Evolutionary conservation across 2,888 invertebrate genomes (phyloP).

Genomic region (Liposcelis brunnea): DNA sequence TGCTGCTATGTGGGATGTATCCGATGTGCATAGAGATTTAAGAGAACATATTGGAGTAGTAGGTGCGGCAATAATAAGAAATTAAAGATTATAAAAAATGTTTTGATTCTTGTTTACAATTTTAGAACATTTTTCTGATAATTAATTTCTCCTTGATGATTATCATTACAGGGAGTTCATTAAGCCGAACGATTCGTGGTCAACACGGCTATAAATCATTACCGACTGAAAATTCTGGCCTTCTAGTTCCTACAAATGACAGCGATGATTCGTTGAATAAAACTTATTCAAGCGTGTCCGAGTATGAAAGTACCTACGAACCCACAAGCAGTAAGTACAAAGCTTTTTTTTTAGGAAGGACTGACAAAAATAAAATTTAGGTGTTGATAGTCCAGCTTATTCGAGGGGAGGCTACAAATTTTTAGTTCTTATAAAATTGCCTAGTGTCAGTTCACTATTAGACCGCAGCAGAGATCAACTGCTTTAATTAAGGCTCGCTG

Average conservation of each 20-base stretch:
- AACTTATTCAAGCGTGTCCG: too few relatives aligned
- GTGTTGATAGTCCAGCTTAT: too few relatives aligned
- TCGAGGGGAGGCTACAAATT: too few relatives aligned
- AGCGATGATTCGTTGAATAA: not conserved
- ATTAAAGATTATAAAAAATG: not conserved
- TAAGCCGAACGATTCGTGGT: conserved; percentile 61
- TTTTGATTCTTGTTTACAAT: too few relatives aligned
- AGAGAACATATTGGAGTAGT: conserved; percentile 86
- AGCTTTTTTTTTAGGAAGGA: too few relatives aligned
- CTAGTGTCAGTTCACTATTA: too few relatives aligned
- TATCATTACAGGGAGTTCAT: conserved; percentile 41
- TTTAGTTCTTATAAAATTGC: too few relatives aligned
- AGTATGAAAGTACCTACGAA: not conserved
- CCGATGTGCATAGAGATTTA: conserved; percentile 84
- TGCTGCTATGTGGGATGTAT: conserved; percentile 90
- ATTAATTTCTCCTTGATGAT: too few relatives aligned
- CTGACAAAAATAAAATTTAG: too few relatives aligned
- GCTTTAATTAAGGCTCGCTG: too few relatives aligned
- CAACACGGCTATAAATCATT: conserved; percentile 24
- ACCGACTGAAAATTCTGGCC: conserved; percentile 7
- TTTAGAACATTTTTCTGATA: too few relatives aligned
- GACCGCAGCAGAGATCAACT: too few relatives aligned
- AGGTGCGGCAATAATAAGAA: conserved; percentile 32
- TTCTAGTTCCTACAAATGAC: conserved; percentile 1
- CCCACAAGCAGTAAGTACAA: conserved; percentile 1